Base-by-base conservation (phyloP, 2,113 vertebrate species). In the Toxostoma redivivum region DNA sequence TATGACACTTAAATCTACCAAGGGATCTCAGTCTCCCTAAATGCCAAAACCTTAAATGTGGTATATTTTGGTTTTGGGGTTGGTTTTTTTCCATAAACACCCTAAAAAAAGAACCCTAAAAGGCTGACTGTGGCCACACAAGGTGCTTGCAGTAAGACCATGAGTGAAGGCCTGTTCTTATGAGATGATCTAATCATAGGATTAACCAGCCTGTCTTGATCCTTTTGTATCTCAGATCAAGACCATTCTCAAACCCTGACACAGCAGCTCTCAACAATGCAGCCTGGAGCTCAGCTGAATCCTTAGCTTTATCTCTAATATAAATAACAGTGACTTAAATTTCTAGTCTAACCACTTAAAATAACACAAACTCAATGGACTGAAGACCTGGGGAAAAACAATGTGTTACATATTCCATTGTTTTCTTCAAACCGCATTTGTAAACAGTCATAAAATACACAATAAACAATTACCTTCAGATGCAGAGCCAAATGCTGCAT, bases 391-490 rank as follows among this genome's bases (percentile, higher is more conserved):
- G 14, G 60, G 79, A 94, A 88, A 91, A 60, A 83, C 40, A 71
- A 33, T 21, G 4, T 44, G 19, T 88, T 93, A 38, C 17, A 9
- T 88, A 90, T 86, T 90, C 64, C 7, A 2, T 91, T 94, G 70
- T 86, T 96, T 95, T 81, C 72, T 80, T 90, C 74, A 90, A 92
- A 74, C 60, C 15, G 0, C 93, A 88, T 90, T 64, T 93, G 76
- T 96, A 94, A 95, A 94, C 76, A 92, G 76, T 81, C 76, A 78
- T 96, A 88, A 96, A 95, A 90, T 53, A 77, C 28, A 48, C 57
- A 72, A 42, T 61, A 95, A 95, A 94, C 38, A 82, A 65, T 82
- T 88, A 69, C 47, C 80, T 88, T 96, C 87, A 84, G 79, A 93
- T 88, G 71, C 51, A 69, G 48, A 95, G 92, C 94, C 93, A 96